These are phyloP conservation scores for Pogona vitticeps DNA, from an alignment of 2,113 vertebrate genomes.

Conservation along the genomic window DNA sequence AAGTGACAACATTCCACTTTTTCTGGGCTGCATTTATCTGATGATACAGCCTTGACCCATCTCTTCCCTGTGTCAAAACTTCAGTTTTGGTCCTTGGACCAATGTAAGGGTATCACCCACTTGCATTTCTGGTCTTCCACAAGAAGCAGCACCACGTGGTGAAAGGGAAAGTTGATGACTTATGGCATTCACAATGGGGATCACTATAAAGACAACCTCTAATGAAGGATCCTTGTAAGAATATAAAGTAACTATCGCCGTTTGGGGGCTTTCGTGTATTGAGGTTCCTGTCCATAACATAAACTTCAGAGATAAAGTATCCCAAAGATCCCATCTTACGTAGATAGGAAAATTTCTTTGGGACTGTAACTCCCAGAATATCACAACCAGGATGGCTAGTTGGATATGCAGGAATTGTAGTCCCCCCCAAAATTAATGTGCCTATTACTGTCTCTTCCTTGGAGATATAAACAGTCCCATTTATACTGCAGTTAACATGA, in stretches of 20 bases:
- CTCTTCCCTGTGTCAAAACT: neutral
- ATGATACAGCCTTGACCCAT: neutral
- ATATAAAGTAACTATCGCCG: neutral
- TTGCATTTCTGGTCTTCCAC: neutral
- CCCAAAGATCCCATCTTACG: too few relatives aligned
- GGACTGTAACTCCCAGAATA: too few relatives aligned
- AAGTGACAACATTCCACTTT: neutral
- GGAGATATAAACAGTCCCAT: neutral
- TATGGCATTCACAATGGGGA: neutral
- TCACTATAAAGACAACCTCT: neutral
- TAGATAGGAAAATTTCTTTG: too few relatives aligned
- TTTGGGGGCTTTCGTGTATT: neutral
- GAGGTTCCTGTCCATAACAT: neutral
- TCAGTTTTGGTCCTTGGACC: neutral
- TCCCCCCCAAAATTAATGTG: too few relatives aligned
- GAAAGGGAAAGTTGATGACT: conserved; percentile 3
- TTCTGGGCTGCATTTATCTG: conserved; percentile 3
- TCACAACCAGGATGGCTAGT: too few relatives aligned
- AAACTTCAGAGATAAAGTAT: neutral
- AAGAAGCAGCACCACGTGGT: neutral
- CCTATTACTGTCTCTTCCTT: neutral
- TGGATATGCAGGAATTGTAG: too few relatives aligned
- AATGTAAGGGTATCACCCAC: neutral
- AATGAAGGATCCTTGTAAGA: neutral
- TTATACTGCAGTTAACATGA: neutral